These are phyloP conservation scores for Chalcosyrphus nemorum DNA, from an alignment of 2,888 invertebrate genomes.

Conservation along the genomic window DNA sequence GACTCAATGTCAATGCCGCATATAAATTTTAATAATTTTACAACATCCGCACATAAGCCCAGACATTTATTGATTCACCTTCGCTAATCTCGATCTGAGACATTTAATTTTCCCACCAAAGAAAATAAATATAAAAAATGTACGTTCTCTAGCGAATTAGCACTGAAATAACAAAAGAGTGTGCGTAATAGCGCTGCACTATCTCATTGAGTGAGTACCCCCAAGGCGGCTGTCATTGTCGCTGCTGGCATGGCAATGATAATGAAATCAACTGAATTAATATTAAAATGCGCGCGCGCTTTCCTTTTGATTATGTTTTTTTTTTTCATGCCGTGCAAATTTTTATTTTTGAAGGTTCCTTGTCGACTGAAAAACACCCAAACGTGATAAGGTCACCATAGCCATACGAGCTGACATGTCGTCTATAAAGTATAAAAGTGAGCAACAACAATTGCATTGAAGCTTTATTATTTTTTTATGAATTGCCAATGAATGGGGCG, in stretches of 20 bases:
- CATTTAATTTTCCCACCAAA: neutral
- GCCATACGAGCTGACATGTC: constrained; percentile 55
- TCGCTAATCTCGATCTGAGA: neutral
- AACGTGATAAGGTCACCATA: constrained; percentile 71
- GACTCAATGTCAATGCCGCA: constrained; percentile 12
- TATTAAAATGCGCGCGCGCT: constrained; percentile 34
- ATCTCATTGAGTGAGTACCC: constrained; percentile 29
- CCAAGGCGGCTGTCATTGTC: constrained; percentile 41
- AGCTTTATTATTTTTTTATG: constrained; percentile 56
- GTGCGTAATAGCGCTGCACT: constrained; percentile 13
- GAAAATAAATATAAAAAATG: neutral
- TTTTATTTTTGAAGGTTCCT: constrained; percentile 65
- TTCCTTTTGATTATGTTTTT: constrained; percentile 54
- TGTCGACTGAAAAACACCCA: constrained; percentile 58
- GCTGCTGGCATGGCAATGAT: constrained; percentile 49
- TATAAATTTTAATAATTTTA: constrained; percentile 1
- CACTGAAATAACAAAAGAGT: constrained; percentile 10
- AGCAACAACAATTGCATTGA: constrained; percentile 59
- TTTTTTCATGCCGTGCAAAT: constrained; percentile 48
- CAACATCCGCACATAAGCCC: neutral
- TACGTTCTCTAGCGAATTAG: neutral
- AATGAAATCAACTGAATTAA: constrained; percentile 56
- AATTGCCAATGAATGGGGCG: constrained; percentile 34
- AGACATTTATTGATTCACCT: constrained; percentile 5
- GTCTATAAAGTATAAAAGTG: constrained; percentile 52